These are phyloP conservation scores for Cygnus olor DNA, from an alignment of 2,797 vertebrate species.

Conservation along the genomic window DNA sequence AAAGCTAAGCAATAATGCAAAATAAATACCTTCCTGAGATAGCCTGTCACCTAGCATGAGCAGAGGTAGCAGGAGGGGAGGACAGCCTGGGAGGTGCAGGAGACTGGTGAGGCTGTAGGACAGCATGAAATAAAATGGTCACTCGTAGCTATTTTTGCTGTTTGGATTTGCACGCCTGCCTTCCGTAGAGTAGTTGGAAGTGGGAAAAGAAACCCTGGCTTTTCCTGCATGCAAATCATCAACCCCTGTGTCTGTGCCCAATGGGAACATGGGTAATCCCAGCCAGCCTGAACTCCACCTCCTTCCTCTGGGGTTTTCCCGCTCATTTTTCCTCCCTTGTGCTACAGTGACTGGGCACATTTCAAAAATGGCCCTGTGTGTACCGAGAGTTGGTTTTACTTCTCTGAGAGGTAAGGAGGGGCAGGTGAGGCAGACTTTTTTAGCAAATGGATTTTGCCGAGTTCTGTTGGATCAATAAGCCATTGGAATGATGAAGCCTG, in stretches of 20 bases:
- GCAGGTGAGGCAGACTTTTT: neutral
- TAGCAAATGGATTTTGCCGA: neutral
- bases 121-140: neutral
- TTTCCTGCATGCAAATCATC: neutral
- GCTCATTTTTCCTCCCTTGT: rapidly evolving
- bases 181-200: neutral
- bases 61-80: neutral
- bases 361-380: rapidly evolving
- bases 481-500: neutral
- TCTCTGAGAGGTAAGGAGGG: neutral
- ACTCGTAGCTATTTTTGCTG: neutral
- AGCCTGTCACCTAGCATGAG: constrained; percentile 50
- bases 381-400: neutral
- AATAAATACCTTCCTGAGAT: constrained; percentile 69
- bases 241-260: rapidly evolving
- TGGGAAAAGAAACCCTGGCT: neutral
- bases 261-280: rapidly evolving
- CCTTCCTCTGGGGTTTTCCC: neutral
- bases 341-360: neutral
- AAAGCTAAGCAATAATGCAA: constrained; percentile 66
- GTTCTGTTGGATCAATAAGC: neutral
- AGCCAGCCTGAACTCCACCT: neutral
- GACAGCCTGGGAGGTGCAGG: neutral
- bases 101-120: neutral
- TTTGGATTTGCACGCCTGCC: neutral